Base-by-base conservation (phyloP, 2,888 invertebrate genomes). In the Reticulitermes lucifugus region DNA sequence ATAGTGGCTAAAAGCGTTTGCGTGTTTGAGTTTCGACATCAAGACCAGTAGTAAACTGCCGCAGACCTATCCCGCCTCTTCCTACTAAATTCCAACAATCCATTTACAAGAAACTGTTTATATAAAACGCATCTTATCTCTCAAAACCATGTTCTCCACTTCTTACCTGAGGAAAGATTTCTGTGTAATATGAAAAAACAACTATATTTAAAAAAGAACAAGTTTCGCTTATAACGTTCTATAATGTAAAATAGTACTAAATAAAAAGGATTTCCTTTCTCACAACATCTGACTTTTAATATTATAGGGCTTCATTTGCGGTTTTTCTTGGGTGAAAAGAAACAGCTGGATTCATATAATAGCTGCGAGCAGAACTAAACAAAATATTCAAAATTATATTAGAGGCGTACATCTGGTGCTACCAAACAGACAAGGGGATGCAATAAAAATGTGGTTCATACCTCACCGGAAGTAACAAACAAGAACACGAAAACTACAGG, bases 401-500 rank as follows among this genome's bases (percentile, higher is more conserved):
- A 41, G 12, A 41, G 29, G 14, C 73, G 10, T 73, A 35, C 73
- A 73, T 41, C 73, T 73, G 73, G 35, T 73, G 73, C 41, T 73
- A 21, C 35, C 41, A 73, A 41, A 41, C 70, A 70, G 70, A 70
- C 70, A 25, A 22, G 29, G 70, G 70, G 70, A 29, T 70, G 41
- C 41, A 41, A 73, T 73, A 73, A 73, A 71, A 73, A 73, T 35
- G 73, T 73, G 73, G 35, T 73, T 73, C 41, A 41, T 73, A 73
- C 73, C 21, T 41, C 73, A 35, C 35, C 73, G 73, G 73, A 73
- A 73, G 41, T 73, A 73, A 73, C 73, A 73, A 73, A 73, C 35
- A 73, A 73, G 73, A 21, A 73, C 73, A 73, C 7, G 70, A 41
- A 21, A 35, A 73, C 29, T 21, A 35, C 73, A 73, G 73, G 73